phyloP scores from a whole-genome alignment of 2,888 invertebrate species.

The Hetaerina titia region DNA sequence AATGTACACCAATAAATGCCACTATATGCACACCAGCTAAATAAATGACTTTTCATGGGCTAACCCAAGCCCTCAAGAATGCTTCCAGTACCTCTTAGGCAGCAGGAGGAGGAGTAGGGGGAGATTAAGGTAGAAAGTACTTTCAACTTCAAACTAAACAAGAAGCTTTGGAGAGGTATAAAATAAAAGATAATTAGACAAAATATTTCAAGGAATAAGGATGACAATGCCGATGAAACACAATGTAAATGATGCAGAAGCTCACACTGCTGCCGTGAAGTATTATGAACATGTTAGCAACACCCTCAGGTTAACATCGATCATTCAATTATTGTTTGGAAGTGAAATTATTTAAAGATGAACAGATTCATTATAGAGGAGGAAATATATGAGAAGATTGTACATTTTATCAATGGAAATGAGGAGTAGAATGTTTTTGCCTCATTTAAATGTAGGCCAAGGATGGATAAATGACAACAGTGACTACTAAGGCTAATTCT shows the following conservation, averaged over 20 bases:
- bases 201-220: background rate
- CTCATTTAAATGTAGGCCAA: no score
- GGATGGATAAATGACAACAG: background rate
- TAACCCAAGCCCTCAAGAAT: conserved; percentile 33
- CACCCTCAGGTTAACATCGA: background rate
- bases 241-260: background rate
- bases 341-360: background rate
- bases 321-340: background rate
- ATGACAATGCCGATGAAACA: background rate
- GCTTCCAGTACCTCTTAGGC: conserved; percentile 57
- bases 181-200: background rate
- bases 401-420: background rate
- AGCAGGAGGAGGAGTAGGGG: conserved; percentile 61
- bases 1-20: conserved; percentile 21
- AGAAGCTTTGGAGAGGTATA: background rate
- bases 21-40: conserved; percentile 1
- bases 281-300: background rate
- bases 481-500: background rate
- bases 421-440: no score
- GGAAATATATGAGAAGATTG: background rate
- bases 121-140: background rate
- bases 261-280: conserved; percentile 4
- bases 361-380: background rate
- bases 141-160: background rate
- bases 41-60: conserved; percentile 31